These are phyloP conservation scores for Sycophaga agraensis DNA, from an alignment of 1,140 invertebrate genomes.

Conservation along the genomic window DNA sequence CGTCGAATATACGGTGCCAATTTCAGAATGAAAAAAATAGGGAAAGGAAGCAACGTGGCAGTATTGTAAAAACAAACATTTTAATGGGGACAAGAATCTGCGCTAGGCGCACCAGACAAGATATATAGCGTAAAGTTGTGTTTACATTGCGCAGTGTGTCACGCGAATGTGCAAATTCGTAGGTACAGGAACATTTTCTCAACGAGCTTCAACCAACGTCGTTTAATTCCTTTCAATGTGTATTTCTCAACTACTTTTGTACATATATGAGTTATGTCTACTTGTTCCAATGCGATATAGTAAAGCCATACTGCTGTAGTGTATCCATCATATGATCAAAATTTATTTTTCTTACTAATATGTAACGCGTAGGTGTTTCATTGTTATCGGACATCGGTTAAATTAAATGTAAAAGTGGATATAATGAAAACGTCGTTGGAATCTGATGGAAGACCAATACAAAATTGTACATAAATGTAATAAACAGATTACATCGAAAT, in stretches of 20 bases:
- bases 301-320: neutral
- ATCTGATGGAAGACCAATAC: slow-evolving; percentile 40
- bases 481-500: slow-evolving; percentile 41
- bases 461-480: slow-evolving; percentile 40
- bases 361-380: too few species aligned
- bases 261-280: neutral
- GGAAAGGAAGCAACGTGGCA: neutral
- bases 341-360: neutral
- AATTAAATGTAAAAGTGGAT: too few species aligned
- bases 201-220: slow-evolving; percentile 28
- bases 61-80: neutral
- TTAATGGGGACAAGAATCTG: neutral
- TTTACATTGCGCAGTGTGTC: neutral
- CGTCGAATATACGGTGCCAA: slow-evolving; percentile 29
- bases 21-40: slow-evolving; percentile 5
- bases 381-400: too few species aligned
- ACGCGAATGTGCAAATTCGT: neutral
- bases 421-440: slow-evolving; percentile 33
- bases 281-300: neutral
- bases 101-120: too few species aligned
- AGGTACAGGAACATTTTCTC: neutral
- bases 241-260: too few species aligned
- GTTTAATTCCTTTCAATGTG: neutral
- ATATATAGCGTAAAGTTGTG: neutral
- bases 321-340: neutral